Evolutionary conservation across 2,113 vertebrate species (phyloP).

Genomic region (Oncorhynchus mykiss): DNA sequence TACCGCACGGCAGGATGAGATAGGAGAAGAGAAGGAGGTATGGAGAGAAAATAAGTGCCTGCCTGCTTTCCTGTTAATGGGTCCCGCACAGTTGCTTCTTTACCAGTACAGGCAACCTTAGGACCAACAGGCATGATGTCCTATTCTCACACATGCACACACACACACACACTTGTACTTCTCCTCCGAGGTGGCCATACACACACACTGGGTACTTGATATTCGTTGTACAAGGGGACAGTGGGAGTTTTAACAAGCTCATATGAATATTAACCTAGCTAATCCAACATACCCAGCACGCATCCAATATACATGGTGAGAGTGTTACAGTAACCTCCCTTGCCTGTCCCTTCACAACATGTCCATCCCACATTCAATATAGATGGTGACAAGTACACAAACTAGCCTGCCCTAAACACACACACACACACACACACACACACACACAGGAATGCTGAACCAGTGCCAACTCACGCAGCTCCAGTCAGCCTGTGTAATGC

Average conservation of each 20-base stretch:
- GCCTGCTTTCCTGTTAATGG: background rate
- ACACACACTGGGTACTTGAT: background rate
- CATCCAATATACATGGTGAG: background rate
- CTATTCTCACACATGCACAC: background rate
- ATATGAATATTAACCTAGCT: background rate
- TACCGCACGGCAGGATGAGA: background rate
- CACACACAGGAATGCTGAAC: background rate
- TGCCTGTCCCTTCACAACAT: no score
- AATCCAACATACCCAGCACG: background rate
- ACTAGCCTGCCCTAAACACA: background rate
- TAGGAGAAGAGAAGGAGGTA: background rate
- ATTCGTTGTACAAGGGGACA: background rate
- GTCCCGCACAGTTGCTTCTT: background rate
- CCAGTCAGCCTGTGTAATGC: background rate
- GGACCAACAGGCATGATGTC: background rate
- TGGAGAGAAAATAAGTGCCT: background rate
- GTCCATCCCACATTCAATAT: no score
- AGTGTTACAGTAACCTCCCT: no score
- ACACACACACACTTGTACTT: background rate
- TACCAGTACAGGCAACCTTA: background rate
- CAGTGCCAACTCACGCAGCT: background rate
- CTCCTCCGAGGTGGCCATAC: background rate
- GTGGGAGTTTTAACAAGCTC: background rate
- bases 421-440: background rate
- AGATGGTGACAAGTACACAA: no score